Base-by-base conservation (phyloP, 2,888 invertebrate genomes). In the Sicus ferrugineus region DNA sequence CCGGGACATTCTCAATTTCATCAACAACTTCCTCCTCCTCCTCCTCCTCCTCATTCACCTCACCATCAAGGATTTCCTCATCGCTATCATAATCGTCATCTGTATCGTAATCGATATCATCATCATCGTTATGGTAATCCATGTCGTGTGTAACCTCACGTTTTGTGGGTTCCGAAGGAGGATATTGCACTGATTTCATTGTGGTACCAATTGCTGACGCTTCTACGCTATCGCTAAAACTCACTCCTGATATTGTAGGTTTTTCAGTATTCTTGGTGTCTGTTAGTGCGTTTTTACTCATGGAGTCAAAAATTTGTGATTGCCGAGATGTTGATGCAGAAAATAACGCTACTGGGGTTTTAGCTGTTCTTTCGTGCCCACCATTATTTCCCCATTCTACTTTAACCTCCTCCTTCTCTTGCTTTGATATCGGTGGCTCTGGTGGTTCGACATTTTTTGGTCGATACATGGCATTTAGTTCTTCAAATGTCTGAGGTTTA, bases 1-100 rank as follows among this genome's bases (percentile, higher is more conserved):
- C 88, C 73, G 87, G 87, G 28, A 87, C 84, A 70, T 87, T 87
- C 73, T 82, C 82, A 1, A 81, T 83, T 34, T 83, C 82, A 46
- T 84, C 83, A 52, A 83, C 85, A 1, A 83, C 85, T 38, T 86
- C 86, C 65, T 65, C 61, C 9, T 67, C 72, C 30, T 69, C 75
- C 23, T 75, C 73, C 6, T 72, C 76, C 11, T 68, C 54, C 52
- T 77, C 67, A 21, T 66, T n/a, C 46, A 73, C 73, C 48, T 74
- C 72, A 21, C 75, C 75, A 61, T 76, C 75, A 67, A 77, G 77
- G 65, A 82, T 81, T 58, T 81, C 79, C 64, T 85, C 84, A 23
- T 83, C 83, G 67, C 77, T 77, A 31, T 79, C 77, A 23, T 54
- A 54, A 52, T 61, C 16, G 48, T 73, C 75, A 59, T 74, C 72